Percentiles rank a stretch among this genome's conserved stretches.
phyloP scores from a whole-genome alignment of 2,797 vertebrate genomes.

The Psittacula derbiana region DNA sequence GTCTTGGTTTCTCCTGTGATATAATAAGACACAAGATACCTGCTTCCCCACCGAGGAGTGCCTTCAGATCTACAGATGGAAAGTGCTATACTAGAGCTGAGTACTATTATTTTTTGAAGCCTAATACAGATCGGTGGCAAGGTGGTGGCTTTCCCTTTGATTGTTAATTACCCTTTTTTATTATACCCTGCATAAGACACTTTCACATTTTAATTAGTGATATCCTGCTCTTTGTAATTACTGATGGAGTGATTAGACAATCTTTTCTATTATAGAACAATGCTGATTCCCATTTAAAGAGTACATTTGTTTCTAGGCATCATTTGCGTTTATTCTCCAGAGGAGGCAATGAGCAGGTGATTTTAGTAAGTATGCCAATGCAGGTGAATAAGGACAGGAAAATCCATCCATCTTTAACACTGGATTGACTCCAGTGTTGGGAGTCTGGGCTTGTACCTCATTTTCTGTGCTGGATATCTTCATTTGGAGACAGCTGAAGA shows the following conservation, averaged over 20 bases:
- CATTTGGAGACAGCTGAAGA: neutral
- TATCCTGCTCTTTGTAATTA: slow-evolving; percentile 57
- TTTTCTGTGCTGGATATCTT: neutral
- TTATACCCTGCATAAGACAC: neutral
- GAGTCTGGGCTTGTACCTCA: neutral
- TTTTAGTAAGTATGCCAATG: neutral
- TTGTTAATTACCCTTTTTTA: slow-evolving; percentile 32
- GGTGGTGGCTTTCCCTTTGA: slow-evolving; percentile 2
- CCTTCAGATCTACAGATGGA: neutral
- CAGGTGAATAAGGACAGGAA: neutral
- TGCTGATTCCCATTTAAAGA: neutral
- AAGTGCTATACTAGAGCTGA: neutral
- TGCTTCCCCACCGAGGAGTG: accelerated
- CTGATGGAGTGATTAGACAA: slow-evolving; percentile 45
- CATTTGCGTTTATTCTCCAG: neutral
- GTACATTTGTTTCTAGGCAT: neutral
- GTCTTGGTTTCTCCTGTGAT: neutral
- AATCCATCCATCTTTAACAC: neutral
- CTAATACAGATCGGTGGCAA: neutral
- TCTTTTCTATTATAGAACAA: neutral
- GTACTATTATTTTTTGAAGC: neutral
- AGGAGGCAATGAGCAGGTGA: neutral
- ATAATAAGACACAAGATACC: neutral
- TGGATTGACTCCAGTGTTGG: neutral
- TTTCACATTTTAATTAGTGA: slow-evolving; percentile 56